Evolutionary conservation across 2,113 vertebrate genomes (phyloP).

Genomic region (Eira barbara): DNA sequence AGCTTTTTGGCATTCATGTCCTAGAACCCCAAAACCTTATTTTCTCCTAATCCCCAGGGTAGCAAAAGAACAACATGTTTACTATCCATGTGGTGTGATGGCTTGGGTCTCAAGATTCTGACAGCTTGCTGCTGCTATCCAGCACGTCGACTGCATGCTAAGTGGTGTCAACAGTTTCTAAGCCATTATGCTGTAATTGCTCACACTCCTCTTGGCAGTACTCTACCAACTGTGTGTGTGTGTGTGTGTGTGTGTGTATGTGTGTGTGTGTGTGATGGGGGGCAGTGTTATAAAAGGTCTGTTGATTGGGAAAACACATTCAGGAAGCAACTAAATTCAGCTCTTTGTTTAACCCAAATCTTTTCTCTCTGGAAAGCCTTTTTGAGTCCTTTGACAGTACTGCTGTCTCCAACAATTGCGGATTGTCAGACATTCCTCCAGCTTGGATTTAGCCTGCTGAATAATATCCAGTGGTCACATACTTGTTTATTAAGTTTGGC

Average conservation of each 20-base stretch:
- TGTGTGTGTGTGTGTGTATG: background rate
- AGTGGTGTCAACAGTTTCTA: background rate
- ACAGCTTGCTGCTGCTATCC: background rate
- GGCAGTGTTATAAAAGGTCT: background rate
- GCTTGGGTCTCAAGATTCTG: background rate
- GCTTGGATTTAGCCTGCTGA: background rate
- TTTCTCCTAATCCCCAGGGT: background rate
- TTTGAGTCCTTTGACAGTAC: background rate
- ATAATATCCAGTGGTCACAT: background rate
- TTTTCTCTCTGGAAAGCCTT: slow-evolving; percentile 33
- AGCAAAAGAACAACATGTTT: background rate
- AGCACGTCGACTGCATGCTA: background rate
- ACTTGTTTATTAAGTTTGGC: background rate
- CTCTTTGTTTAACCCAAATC: slow-evolving; percentile 14
- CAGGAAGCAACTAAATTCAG: slow-evolving; percentile 55
- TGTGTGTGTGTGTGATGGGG: background rate
- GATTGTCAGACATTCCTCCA: background rate
- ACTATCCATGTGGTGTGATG: background rate
- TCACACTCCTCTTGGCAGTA: background rate
- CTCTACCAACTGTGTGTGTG: background rate
- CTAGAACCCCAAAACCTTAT: background rate
- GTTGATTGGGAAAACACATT: background rate
- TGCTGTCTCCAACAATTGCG: background rate
- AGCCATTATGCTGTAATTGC: background rate
- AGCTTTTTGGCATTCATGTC: background rate